phyloP scores from a whole-genome alignment of 2,888 invertebrate genomes.

The Brachyopa scutellaris region DNA sequence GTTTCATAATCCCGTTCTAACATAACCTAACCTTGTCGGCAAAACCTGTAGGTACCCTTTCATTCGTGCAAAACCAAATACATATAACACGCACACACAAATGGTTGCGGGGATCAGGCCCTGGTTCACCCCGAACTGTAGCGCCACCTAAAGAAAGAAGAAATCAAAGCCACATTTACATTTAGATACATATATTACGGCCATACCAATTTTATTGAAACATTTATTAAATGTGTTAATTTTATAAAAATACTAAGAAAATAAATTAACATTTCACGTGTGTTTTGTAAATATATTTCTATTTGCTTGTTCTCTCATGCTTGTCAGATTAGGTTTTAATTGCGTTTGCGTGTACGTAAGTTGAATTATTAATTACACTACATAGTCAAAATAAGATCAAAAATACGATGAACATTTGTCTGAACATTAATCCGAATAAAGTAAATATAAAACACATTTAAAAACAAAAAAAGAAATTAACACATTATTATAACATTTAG shows the following conservation, averaged over 20 bases:
- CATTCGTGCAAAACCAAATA: too few relatives aligned
- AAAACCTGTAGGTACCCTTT: too few relatives aligned
- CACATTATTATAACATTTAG: conserved; percentile 33
- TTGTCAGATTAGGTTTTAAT: not conserved
- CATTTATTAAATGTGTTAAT: conserved; percentile 50
- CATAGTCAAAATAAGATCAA: not conserved
- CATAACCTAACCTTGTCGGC: too few relatives aligned
- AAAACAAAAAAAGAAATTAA: conserved; percentile 9
- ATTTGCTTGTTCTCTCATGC: conserved; percentile 1
- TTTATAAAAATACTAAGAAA: conserved; percentile 44
- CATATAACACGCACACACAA: too few relatives aligned
- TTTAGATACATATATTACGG: conserved; percentile 35
- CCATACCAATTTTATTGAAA: conserved; percentile 69
- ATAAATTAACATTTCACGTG: conserved; percentile 55
- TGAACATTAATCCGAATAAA: not conserved
- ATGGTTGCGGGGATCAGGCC: too few relatives aligned
- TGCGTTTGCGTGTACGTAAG: not conserved
- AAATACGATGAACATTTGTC: not conserved
- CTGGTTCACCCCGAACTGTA: too few relatives aligned
- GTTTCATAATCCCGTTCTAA: too few relatives aligned
- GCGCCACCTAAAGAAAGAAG: too few relatives aligned
- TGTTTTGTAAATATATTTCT: not conserved
- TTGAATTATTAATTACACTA: not conserved
- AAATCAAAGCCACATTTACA: not conserved
- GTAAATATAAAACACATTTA: conserved; percentile 27